A percentile compares a stretch with the other conserved stretches of the same genome.
These are phyloP conservation scores for Sturmia bella DNA, from an alignment of 2,888 invertebrate genomes.

Conservation along the genomic window DNA sequence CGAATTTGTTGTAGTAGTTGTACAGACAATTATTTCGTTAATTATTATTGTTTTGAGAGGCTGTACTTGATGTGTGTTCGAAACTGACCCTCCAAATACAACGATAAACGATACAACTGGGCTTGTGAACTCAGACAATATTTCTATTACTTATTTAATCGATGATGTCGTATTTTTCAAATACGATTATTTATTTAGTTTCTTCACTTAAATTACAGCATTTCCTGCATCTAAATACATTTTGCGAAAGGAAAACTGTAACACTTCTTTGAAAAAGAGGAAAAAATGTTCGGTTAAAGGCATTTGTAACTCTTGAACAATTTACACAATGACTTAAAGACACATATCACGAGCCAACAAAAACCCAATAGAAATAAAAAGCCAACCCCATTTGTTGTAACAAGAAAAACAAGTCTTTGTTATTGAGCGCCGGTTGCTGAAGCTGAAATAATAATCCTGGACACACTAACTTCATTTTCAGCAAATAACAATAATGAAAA, in stretches of 20 bases:
- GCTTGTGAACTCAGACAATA: too few relatives aligned
- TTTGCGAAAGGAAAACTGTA: constrained; percentile 9
- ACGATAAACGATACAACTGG: too few relatives aligned
- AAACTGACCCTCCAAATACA: too few relatives aligned
- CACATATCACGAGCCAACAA: constrained; percentile 34
- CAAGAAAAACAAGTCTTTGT: constrained; percentile 52
- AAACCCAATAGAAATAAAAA: constrained; percentile 2
- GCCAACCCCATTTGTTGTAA: constrained; percentile 21
- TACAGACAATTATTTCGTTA: too few relatives aligned
- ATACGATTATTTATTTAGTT: neutral
- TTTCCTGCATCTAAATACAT: constrained; percentile 41
- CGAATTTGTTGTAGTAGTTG: too few relatives aligned
- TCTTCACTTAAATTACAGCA: constrained; percentile 2
- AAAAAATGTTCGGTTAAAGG: constrained; percentile 36
- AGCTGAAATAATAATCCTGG: constrained; percentile 34
- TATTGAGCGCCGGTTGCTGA: constrained; percentile 17
- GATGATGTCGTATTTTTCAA: neutral
- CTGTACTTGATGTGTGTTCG: too few relatives aligned
- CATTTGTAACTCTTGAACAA: constrained; percentile 32
- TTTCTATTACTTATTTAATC: neutral
- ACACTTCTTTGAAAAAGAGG: constrained; percentile 11
- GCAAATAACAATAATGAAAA: constrained; percentile 26
- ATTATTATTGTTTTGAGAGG: too few relatives aligned
- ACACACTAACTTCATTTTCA: constrained; percentile 3
- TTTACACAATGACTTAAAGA: constrained; percentile 66